Evolutionary conservation across 2,113 vertebrate species (phyloP).

Genomic region (Ranitomeya variabilis): DNA sequence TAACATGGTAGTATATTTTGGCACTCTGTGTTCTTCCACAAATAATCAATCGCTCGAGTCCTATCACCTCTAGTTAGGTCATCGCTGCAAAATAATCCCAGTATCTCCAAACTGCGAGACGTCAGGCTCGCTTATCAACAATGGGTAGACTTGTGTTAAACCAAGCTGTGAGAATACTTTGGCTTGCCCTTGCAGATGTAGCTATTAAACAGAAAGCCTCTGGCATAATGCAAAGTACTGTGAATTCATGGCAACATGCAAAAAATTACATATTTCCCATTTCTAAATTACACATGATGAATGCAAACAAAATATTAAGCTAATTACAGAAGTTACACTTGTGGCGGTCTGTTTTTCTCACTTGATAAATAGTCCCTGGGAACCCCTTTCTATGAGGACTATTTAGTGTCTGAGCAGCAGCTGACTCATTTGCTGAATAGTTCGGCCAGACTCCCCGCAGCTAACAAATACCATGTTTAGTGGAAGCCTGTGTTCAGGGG

Average conservation of each 20-base stretch:
- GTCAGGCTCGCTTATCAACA: not conserved
- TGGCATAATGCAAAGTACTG: conserved; percentile 1
- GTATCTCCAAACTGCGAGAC: not conserved
- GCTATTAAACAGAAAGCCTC: conserved; percentile 15
- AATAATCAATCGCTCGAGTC: not conserved
- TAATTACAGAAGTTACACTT: conserved; percentile 40
- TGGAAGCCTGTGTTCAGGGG: conserved; percentile 31
- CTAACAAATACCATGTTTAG: conserved; percentile 54
- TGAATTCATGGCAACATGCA: conserved; percentile 3
- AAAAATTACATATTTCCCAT: conserved; percentile 23
- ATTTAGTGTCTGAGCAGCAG: conserved; percentile 29
- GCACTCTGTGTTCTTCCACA: not conserved
- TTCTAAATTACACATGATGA: conserved; percentile 28
- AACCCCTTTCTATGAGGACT: conserved; percentile 12
- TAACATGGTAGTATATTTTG: no score
- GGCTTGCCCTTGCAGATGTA: conserved; percentile 24
- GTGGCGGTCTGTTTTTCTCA: not conserved
- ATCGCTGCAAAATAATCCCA: not conserved
- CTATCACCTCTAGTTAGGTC: not conserved
- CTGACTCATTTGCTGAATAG: not conserved
- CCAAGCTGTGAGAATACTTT: conserved; percentile 3
- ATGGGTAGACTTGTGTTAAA: conserved; percentile 3
- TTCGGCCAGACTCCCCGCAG: conserved; percentile 48
- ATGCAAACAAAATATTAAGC: conserved; percentile 23
- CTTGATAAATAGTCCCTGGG: conserved; percentile 43